Evolutionary conservation across 1,140 invertebrate species (phyloP), one percentile per base, ranked within the genome.

Genomic region (Cotesia vestalis): DNA sequence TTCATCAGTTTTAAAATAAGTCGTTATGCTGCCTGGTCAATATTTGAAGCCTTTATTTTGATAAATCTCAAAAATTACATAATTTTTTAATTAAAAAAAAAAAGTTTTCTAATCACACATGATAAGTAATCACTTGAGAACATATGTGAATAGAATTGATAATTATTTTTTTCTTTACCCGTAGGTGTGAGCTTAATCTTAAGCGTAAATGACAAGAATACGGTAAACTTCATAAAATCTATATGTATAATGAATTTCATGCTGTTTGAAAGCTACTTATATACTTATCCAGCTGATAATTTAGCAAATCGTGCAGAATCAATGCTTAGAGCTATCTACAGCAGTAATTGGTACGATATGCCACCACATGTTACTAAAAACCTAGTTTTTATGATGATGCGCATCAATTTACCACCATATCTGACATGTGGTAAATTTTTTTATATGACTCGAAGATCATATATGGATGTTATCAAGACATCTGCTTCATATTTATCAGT

Each of bases 401-500:
- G 72, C 38, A 63, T 66, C 3, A 69, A 69, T 27, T 36, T 60
- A 9, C 66, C 72, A 40, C 52, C 63, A 40, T 66, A 53, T 53
- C 36, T 73, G 8, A 62, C 72, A n/a, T 64, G 64, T 1, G 72
- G 72, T 53, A 73, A 73, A 69, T 73, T 73, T 60, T 73, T 73
- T 52, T 62, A 38, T 35, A 73, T 73, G 72, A 73, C 72, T 17
- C 66, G 12, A 1, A 59, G 52, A 27, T 68, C 64, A 20, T 73
- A 68, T 36, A 73, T 68, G 72, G 66, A 68, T 38, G 61, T 73
- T 9, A 40, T 73, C 1, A 73, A 73, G 36, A 73, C 72, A 8
- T 69, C 72, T 36, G 72, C 66, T 4, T 73, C 72, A 1, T 73
- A 73, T 63, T 40, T 73, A n/a, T 73, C 72, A n/a, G 64, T 73